Evolutionary conservation across 1,140 invertebrate species (phyloP), one percentile per base, ranked within the genome.

Genomic region (Drosophila navojoa): DNA sequence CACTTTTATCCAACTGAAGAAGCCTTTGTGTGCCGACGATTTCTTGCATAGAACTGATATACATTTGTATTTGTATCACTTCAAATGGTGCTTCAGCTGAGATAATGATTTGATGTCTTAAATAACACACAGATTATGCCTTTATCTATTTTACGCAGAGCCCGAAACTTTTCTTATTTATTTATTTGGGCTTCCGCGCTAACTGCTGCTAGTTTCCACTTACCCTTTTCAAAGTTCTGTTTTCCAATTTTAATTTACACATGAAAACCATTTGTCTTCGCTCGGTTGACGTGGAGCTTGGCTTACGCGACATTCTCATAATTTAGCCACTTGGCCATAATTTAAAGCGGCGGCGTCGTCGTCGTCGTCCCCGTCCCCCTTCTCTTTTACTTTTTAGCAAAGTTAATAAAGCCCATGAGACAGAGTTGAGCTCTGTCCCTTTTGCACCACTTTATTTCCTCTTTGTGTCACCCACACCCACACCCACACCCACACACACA

Each of bases 241-340:
- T 79, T 86, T 86, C 78, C 81, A 87, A 86, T 86, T 86, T 81
- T 86, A 86, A 86, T 86, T 87, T 81, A 87, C 81, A 81, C 81
- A 81, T 81, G 80, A 67, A 68, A 76, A 75, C 75, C 81, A 85
- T 85, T 85, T 85, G 78, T 87, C 82, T 87, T 78, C 62, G 77
- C 63, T 52, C 63, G 29, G 54, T 54, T 55, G 47, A 40, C 60
- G 66, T 85, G 61, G 15, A 6, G 27, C 54, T 53, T 27, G 55
- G 66, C 64, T 63, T 76, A 87, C 82, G 82, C 82, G 82, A 82
- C 82, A 82, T 76, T 79, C 63, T 76, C 82, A 86, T 86, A 86
- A 86, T 86, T 86, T 86, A 86, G 82, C 82, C 79, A 86, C 82
- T 86, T 87, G 82, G 79, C 76, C 79, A 79, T 86, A 87, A 86